Evolutionary conservation across 1,140 invertebrate species (phyloP).

Genomic region (Thaumatotibia leucotreta): DNA sequence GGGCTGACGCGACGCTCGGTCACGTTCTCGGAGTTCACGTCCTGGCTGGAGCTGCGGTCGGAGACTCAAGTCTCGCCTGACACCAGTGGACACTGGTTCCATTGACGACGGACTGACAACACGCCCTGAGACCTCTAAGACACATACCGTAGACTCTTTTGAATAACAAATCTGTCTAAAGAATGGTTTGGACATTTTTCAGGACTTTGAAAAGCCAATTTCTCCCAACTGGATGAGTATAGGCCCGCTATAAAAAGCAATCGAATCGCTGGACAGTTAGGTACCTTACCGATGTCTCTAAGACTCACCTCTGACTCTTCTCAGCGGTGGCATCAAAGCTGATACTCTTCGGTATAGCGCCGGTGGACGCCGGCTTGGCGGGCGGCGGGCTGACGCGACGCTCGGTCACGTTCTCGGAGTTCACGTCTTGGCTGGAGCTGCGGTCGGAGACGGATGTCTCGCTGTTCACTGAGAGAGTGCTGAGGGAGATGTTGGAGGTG

Average conservation of each 20-base stretch:
- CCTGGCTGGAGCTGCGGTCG: no score
- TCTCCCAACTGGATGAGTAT: no score
- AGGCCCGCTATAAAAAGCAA: no score
- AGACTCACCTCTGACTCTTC: conserved; percentile 85
- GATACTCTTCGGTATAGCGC: conserved; percentile 93
- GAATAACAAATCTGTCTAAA: no score
- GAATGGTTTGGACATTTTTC: no score
- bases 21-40: conserved; percentile 71
- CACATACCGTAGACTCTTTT: no score
- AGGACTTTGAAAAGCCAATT: no score
- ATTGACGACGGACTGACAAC: conserved; percentile 68
- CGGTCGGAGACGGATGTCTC: conserved; percentile 66
- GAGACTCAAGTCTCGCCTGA: conserved; percentile 65
- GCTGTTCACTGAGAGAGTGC: conserved; percentile 69
- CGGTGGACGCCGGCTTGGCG: conserved; percentile 81
- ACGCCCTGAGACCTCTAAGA: conserved; percentile 68
- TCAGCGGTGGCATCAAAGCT: conserved; percentile 94
- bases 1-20: conserved; percentile 67
- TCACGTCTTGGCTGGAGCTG: conserved; percentile 71
- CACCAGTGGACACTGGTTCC: no score
- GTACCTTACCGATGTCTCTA: no score
- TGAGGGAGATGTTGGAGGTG: conserved; percentile 63
- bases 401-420: conserved; percentile 72
- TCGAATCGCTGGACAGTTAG: no score
- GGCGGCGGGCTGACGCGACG: conserved; percentile 63